Evolutionary conservation across 2,797 vertebrate species (phyloP).

Genomic region (Anas acuta): DNA sequence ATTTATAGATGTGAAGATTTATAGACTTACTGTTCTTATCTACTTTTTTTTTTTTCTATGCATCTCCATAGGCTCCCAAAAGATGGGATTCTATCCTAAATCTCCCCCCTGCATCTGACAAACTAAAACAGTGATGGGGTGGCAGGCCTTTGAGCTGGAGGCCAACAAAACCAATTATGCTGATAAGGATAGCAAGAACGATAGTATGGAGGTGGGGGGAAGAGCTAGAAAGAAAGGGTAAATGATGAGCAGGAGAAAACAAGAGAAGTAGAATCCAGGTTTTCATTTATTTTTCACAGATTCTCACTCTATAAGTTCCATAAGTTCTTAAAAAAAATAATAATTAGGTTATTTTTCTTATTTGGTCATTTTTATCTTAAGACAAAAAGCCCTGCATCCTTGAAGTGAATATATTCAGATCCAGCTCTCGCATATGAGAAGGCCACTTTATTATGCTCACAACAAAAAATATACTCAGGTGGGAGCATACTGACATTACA

Average conservation of each 20-base stretch:
- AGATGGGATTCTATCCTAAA: not conserved
- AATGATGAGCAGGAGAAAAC: constrained; percentile 3
- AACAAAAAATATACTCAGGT: constrained; percentile 26
- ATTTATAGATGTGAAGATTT: constrained; percentile 57
- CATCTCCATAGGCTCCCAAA: not conserved
- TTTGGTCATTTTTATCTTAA: not conserved
- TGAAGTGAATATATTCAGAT: not conserved
- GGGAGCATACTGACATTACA: constrained; percentile 24
- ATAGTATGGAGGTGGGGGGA: not conserved
- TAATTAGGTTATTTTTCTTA: not conserved
- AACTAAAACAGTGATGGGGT: not conserved
- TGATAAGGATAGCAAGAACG: constrained; percentile 30
- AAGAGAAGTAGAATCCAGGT: not conserved
- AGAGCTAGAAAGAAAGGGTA: not conserved
- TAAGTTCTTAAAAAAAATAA: not conserved
- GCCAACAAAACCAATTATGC: constrained; percentile 1
- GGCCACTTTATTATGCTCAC: not conserved
- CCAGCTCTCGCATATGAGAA: not conserved
- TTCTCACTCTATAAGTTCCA: not conserved
- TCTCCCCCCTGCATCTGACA: not conserved
- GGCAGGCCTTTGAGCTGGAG: not conserved
- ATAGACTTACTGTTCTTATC: constrained; percentile 56
- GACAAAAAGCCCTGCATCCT: not conserved
- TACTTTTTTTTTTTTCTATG: not conserved
- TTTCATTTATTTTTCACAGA: not conserved